Conservation (phyloP, 1,140 invertebrate genomes). For the Caenorhabditis remanei region DNA sequence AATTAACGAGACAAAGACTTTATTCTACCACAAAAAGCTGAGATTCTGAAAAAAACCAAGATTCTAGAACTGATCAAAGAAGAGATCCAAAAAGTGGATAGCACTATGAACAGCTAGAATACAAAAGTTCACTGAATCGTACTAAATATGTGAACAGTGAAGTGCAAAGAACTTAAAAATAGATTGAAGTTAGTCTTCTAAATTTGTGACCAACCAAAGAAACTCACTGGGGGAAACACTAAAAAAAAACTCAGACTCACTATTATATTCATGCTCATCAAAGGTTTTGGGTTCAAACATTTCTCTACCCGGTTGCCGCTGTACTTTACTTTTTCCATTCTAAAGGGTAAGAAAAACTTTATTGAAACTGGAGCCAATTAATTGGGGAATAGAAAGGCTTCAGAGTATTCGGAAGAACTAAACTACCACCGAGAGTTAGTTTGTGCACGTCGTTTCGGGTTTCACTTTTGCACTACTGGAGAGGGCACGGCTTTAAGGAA, state of each 20-base stretch:
- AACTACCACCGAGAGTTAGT: conserved; percentile 46
- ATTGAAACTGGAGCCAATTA: conserved; percentile 52
- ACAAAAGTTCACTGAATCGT: no score
- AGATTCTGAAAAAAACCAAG: no score
- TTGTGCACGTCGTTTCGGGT: conserved; percentile 38
- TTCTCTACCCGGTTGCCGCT: background rate
- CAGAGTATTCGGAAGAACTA: background rate
- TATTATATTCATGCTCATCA: conserved; percentile 30
- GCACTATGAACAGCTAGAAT: no score
- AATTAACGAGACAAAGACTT: conserved; percentile 52
- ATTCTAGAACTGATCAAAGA: conserved; percentile 37
- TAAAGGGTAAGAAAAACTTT: background rate
- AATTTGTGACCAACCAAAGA: background rate
- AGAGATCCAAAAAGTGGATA: background rate
- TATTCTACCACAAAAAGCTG: conserved; percentile 25
- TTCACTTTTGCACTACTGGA: conserved; percentile 18
- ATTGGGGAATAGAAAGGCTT: conserved; percentile 19
- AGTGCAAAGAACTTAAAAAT: conserved; percentile 39
- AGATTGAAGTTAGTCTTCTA: background rate
- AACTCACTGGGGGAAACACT: background rate
- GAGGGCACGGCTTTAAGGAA: no score
- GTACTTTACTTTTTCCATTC: background rate
- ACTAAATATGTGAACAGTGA: no score
- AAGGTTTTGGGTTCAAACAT: conserved; percentile 32
- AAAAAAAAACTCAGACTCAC: conserved; percentile 21